Conservation (phyloP, 2,888 invertebrate genomes). For the Helleia helle region DNA sequence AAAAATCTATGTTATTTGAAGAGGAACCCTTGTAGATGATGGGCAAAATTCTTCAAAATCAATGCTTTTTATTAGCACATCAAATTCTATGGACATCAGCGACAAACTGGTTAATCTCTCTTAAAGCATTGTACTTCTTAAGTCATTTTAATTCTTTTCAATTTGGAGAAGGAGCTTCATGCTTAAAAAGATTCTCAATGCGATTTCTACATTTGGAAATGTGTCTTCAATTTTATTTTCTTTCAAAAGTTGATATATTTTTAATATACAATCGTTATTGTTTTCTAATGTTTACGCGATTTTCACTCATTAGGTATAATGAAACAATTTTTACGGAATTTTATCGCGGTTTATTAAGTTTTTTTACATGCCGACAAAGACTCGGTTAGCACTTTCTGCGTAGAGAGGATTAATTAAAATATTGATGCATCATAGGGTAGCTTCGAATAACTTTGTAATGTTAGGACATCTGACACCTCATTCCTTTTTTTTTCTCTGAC, state of each 20-base stretch:
- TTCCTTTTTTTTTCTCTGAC: no score
- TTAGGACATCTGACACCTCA: no score
- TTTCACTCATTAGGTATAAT: no score
- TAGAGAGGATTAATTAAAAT: no score
- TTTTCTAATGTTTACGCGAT: no score
- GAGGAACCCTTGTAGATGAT: neutral
- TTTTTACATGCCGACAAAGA: no score
- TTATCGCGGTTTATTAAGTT: no score
- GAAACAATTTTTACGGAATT: no score
- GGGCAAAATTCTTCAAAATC: neutral
- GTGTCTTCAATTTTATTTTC: conserved; percentile 21
- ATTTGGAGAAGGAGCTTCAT: neutral
- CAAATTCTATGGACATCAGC: conserved; percentile 1
- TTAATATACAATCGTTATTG: conserved; percentile 14
- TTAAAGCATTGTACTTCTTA: conserved; percentile 1
- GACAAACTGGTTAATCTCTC: neutral
- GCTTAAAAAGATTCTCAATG: conserved; percentile 26
- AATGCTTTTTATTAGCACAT: neutral
- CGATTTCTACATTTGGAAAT: conserved; percentile 27
- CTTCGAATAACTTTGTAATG: no score
- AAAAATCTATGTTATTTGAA: no score
- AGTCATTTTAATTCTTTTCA: neutral
- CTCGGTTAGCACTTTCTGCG: no score
- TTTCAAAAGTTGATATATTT: conserved; percentile 20
- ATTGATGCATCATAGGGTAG: no score